Evolutionary conservation across 2,113 vertebrate species (phyloP).

Genomic region (Percopsis transmontana): DNA sequence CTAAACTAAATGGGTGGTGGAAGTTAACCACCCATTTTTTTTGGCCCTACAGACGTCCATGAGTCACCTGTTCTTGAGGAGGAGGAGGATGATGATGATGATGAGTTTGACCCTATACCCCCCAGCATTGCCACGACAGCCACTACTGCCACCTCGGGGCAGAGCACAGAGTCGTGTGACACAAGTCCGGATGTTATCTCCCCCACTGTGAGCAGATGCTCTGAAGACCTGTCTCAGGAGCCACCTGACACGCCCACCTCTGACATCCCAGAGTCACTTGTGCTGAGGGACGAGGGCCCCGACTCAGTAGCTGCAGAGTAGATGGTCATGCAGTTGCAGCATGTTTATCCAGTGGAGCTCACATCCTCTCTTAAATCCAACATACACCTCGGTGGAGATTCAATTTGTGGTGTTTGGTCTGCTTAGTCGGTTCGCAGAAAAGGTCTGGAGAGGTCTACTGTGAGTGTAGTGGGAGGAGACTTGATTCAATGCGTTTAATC

Average conservation of each 20-base stretch:
- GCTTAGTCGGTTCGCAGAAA: too few relatives aligned
- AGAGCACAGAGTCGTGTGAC: conserved; percentile 94
- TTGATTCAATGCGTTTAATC: not conserved
- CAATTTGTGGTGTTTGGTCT: too few relatives aligned
- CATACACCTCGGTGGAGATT: too few relatives aligned
- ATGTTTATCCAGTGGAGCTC: too few relatives aligned
- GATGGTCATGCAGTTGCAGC: not conserved
- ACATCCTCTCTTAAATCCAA: not conserved
- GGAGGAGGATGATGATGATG: conserved; percentile 74
- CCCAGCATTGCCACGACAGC: conserved; percentile 79
- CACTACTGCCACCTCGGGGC: conserved; percentile 87
- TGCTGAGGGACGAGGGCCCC: conserved; percentile 76
- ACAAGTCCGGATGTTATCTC: conserved; percentile 91
- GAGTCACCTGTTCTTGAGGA: conserved; percentile 87
- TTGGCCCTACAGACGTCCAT: conserved; percentile 78
- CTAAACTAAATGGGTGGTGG: not conserved
- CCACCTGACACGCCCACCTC: conserved; percentile 76
- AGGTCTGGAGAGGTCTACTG: not conserved
- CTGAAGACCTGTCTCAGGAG: conserved; percentile 89
- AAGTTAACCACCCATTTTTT: not conserved
- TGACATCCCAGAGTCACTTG: conserved; percentile 75
- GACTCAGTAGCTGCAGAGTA: conserved; percentile 74
- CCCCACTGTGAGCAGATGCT: conserved; percentile 87
- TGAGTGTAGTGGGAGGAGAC: not conserved
- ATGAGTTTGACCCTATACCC: conserved; percentile 85